Evolutionary conservation across 2,888 invertebrate species (phyloP).

Genomic region (Dolichomitus sp.): DNA sequence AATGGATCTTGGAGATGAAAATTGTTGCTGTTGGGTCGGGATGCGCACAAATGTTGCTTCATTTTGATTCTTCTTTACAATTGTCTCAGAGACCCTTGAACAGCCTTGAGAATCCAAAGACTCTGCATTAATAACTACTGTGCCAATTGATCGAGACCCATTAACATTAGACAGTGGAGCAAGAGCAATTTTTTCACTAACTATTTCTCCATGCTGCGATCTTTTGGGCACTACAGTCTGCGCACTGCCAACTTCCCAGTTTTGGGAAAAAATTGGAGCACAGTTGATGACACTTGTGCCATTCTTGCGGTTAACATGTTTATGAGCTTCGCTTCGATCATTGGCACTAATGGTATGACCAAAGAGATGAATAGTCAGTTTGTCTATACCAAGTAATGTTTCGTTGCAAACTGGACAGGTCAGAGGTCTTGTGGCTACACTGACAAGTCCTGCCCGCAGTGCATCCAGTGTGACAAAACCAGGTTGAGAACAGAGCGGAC

Average conservation of each 20-base stretch:
- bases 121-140: constrained; percentile 22
- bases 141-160: neutral
- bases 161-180: constrained; percentile 22
- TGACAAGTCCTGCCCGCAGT: constrained; percentile 91
- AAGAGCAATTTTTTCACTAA: constrained; percentile 22
- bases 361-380: constrained; percentile 94
- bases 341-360: constrained; percentile 88
- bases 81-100: neutral
- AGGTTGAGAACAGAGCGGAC: constrained; percentile 92
- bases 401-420: constrained; percentile 93
- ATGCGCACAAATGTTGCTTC: constrained; percentile 57
- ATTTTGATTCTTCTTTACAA: constrained; percentile 31
- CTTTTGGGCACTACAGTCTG: constrained; percentile 22
- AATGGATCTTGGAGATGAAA: constrained; percentile 26
- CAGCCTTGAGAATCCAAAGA: constrained; percentile 25
- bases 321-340: constrained; percentile 61
- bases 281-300: constrained; percentile 52
- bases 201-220: neutral
- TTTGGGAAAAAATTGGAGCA: constrained; percentile 71
- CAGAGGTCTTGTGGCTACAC: constrained; percentile 92
- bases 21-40: constrained; percentile 44
- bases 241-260: constrained; percentile 72
- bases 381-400: constrained; percentile 92
- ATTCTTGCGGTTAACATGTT: constrained; percentile 1
- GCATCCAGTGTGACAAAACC: constrained; percentile 91